Conservation (phyloP, 1,140 invertebrate genomes). For the Drosophila kanapiae region DNA sequence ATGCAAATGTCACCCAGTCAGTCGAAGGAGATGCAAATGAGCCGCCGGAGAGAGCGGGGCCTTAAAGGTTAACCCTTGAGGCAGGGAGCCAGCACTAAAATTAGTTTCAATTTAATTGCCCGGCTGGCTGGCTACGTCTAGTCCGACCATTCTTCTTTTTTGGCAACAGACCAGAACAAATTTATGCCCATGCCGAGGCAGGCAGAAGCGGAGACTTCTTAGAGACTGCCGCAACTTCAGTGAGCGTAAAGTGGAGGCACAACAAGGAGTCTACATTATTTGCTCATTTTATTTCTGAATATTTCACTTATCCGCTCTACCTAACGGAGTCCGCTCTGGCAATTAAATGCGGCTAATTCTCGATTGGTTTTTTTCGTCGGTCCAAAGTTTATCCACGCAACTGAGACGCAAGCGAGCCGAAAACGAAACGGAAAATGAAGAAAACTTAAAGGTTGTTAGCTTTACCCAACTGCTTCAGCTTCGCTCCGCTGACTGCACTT, state of each 20-base stretch:
- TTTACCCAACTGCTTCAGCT: conserved; percentile 26
- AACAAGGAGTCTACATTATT: conserved; percentile 23
- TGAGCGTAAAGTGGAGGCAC: conserved; percentile 28
- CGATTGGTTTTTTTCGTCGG: conserved; percentile 33
- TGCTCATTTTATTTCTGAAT: conserved; percentile 26
- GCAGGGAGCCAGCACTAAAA: conserved; percentile 25
- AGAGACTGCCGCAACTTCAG: conserved; percentile 22
- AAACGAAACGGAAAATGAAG: conserved; percentile 36
- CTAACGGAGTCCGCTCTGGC: conserved; percentile 58
- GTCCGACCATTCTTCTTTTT: conserved; percentile 47
- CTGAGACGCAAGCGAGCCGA: conserved; percentile 8
- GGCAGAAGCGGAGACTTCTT: conserved; percentile 35
- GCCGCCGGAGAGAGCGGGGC: conserved; percentile 4
- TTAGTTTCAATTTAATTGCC: conserved; percentile 66
- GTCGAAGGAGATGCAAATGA: conserved; percentile 21
- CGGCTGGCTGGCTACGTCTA: conserved; percentile 48
- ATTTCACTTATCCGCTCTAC: conserved; percentile 1
- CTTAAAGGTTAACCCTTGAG: conserved; percentile 30
- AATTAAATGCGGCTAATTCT: conserved; percentile 70
- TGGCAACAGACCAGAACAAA: conserved; percentile 79
- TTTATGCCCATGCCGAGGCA: conserved; percentile 57
- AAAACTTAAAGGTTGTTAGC: conserved; percentile 73
- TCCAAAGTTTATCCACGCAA: conserved; percentile 39
- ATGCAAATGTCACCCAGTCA: conserved; percentile 65
- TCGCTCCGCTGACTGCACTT: conserved; percentile 52